A percentile compares a stretch with the other conserved stretches of the same genome.
phyloP scores from a whole-genome alignment of 1,140 invertebrate species.

The Leucophenga varia region DNA sequence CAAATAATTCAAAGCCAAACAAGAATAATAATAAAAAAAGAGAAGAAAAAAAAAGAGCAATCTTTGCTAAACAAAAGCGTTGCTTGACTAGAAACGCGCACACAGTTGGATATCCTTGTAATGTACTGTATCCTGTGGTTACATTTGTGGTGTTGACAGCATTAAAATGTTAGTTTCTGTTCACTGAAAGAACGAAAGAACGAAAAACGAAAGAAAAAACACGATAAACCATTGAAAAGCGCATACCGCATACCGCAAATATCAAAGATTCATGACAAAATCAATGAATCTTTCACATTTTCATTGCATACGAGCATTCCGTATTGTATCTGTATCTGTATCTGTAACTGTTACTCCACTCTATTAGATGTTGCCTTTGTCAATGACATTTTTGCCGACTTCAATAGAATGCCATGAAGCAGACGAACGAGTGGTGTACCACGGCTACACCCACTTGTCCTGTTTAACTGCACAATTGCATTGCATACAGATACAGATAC shows the following conservation, averaged over 20 bases:
- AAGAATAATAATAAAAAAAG: conserved; percentile 1
- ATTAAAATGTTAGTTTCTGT: conserved; percentile 29
- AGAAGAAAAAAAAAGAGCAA: conserved; percentile 10
- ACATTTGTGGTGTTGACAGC: conserved; percentile 36
- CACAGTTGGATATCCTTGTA: too few species aligned
- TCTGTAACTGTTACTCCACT: not conserved
- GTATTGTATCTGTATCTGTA: too few species aligned
- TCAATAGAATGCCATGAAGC: too few species aligned
- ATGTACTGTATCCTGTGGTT: too few species aligned
- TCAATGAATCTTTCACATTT: too few species aligned
- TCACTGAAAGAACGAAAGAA: too few species aligned
- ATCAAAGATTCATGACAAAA: too few species aligned
- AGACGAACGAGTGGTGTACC: conserved; percentile 15
- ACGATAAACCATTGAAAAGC: not conserved
- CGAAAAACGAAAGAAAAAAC: not conserved
- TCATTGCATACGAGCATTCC: too few species aligned
- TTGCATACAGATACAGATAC: too few species aligned
- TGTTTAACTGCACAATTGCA: not conserved
- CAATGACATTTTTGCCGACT: not conserved
- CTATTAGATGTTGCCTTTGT: not conserved
- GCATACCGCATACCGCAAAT: too few species aligned
- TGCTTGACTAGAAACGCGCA: too few species aligned
- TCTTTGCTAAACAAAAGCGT: not conserved
- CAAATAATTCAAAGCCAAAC: conserved; percentile 26
- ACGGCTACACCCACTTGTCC: conserved; percentile 26